Base-by-base conservation (phyloP, 2,888 invertebrate species). In the Patella ulyssiponensis region DNA sequence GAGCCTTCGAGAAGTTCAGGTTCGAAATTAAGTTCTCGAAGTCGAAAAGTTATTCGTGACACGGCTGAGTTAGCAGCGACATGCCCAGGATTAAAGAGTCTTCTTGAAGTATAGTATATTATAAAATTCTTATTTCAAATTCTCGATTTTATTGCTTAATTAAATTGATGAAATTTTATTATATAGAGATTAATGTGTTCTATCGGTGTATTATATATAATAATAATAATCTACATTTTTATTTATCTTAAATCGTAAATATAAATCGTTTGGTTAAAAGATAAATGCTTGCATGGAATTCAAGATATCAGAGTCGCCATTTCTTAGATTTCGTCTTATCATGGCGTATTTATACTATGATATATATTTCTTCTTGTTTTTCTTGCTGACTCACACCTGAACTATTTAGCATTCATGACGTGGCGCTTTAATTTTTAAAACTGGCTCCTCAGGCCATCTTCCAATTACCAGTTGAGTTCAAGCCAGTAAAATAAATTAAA, bases 51-150 rank as follows among this genome's bases (percentile, higher is more conserved):
- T 51, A 86, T 90, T 75, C 82, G 90, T n/a, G 88, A 89, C 64
- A 85, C 89, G 2, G 84, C 87, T 15, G 90, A 90, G 27, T 81
- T 90, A 44, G 87, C 86, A 7, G 71, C 86, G 44, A 73, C 83
- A 9, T 84, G 88, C 2, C 90, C 90, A 1, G 90, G 89, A 81
- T 85, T 91, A 20, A 87, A 88, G 78, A 79, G 80, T 72, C 78
- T 90, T 73, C 86, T 89, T 81, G 90, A 91, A 86, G 91, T 91
- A 89, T 85, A 76, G 77, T 78, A 77, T 20, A 69, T 14, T 69
- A 72, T 77, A 3, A 51, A 27, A 27, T 44, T 64, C 14, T 20
- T 23, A 64, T 64, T 64, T n/a, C 7, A n/a, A 64, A 64, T 44
- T 44, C 44, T 44, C 44, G 44, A 44, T 44, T 44, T 44, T 44